Conservation (phyloP, 2,113 vertebrate species). For the Terrapene triunguis region DNA sequence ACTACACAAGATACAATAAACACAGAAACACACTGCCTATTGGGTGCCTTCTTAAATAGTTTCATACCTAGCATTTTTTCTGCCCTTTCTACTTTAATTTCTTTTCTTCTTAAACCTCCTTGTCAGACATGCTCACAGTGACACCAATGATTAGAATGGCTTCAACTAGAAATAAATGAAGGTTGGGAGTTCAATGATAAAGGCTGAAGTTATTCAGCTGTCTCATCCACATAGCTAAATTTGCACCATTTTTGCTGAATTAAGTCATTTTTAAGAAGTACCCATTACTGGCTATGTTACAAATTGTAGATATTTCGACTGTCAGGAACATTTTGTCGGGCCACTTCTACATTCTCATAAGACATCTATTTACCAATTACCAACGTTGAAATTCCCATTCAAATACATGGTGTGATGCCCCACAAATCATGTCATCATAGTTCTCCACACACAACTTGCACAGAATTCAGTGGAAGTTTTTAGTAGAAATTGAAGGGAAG, state of each 20-base stretch:
- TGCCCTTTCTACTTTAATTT: conserved; percentile 24
- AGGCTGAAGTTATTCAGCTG: conserved; percentile 1
- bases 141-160: background rate
- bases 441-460: fast-evolving
- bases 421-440: background rate
- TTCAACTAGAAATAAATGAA: background rate
- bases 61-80: conserved; percentile 15
- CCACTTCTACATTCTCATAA: background rate
- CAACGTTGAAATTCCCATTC: background rate
- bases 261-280: background rate
- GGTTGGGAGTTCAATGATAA: background rate
- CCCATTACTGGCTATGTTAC: background rate
- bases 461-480: background rate
- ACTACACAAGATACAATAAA: conserved; percentile 52
- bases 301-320: background rate
- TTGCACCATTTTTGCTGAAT: background rate
- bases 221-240: background rate
- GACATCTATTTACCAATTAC: background rate
- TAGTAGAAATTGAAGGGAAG: background rate
- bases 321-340: background rate
- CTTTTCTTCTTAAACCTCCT: background rate
- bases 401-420: background rate
- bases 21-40: conserved; percentile 44
- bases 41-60: conserved; percentile 24
- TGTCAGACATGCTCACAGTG: background rate